Base-by-base conservation (phyloP, 2,888 invertebrate genomes). In the Amphipoea lucens region DNA sequence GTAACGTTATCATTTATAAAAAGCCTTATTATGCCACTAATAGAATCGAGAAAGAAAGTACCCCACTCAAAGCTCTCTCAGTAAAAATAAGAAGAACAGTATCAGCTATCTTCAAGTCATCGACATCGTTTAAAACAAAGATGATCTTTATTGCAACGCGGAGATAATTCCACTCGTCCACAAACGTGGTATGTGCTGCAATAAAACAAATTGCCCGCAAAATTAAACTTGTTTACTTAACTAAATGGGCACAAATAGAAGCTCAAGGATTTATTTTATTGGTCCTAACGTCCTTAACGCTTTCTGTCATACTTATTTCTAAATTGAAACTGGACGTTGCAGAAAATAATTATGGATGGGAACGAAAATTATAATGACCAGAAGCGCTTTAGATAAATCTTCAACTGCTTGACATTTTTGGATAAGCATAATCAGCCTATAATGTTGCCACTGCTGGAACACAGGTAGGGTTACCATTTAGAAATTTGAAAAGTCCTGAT, bases 121-220 rank as follows among this genome's bases (percentile, higher is more conserved):
- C 74, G 84, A 85, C 83, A 79, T 79, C 83, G 74, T 76, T 78
- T 51, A 75, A 51, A 73, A 88, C 80, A 87, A 84, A 70, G 86
- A 87, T 87, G 84, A 90, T 90, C 88, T 91, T 90, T 90, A 91
- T 89, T 79, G 73, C 78, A 54, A 65, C 57, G 57, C 48, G n/a
- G 76, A 88, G 89, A 88, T 85, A 85, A 88, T 71, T 81, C 60
- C 78, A 79, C 67, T 67, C 63, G 48, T 67, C 76, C 69, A 81
- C 45, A 78, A 69, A 45, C 42, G 80, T 66, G n/a, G 68, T 83
- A 74, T 80, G 82, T 82, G 73, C 77, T 62, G 85, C 75, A 86
- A 90, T 91, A 89, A 91, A 92, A 85, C 63, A 87, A 90, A 89
- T 89, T 90, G 88, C 85, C 81, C 84, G 82, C 83, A 82, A 85